Evolutionary conservation across 2,113 vertebrate genomes (phyloP).

Genomic region (Hyla sarda): DNA sequence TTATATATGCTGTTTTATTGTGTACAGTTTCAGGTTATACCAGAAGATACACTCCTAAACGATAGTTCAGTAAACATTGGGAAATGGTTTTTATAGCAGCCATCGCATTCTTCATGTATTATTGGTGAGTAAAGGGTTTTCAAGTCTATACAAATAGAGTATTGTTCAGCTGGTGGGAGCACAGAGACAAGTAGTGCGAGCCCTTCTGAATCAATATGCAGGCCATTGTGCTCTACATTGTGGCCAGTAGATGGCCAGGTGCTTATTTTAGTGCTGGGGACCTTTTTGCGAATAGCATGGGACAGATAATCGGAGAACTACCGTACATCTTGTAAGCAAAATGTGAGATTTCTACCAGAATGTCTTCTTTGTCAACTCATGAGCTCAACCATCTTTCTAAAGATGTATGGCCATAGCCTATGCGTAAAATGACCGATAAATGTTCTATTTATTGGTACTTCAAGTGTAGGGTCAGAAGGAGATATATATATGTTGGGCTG

Average conservation of each 20-base stretch:
- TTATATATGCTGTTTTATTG: no score
- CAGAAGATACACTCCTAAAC: neutral
- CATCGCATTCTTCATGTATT: neutral
- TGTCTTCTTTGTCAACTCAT: neutral
- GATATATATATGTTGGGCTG: no score
- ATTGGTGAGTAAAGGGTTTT: slow-evolving; percentile 18
- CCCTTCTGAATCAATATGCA: neutral
- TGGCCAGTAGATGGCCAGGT: neutral
- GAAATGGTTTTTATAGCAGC: neutral
- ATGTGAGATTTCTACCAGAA: neutral
- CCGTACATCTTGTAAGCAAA: neutral
- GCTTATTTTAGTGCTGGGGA: neutral
- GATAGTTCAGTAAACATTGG: neutral
- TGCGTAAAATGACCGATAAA: no score
- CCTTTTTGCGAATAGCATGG: neutral
- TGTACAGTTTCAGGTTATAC: neutral
- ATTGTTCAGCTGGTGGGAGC: neutral
- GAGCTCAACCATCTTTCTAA: no score
- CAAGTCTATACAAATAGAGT: neutral
- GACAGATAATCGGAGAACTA: neutral
- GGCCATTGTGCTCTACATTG: neutral
- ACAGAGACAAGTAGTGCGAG: neutral
- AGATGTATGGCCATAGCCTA: no score
- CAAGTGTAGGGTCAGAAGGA: no score
- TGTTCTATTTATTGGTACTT: no score